Percentiles rank a stretch among this genome's conserved stretches.
Evolutionary conservation across 2,888 invertebrate species (phyloP).

Genomic region (Timema podura): DNA sequence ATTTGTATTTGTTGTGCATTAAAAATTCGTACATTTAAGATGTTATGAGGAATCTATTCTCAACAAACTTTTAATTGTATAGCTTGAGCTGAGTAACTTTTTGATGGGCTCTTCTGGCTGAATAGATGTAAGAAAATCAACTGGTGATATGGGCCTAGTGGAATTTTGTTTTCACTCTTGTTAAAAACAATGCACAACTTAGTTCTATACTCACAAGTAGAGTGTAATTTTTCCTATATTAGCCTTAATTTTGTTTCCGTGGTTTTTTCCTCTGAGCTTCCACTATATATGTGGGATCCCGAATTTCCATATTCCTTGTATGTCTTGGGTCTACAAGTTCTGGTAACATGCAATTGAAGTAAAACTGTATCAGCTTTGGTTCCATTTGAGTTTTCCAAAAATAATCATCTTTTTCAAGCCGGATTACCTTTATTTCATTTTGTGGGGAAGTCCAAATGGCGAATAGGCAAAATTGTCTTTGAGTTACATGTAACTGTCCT

Average conservation of each 20-base stretch:
- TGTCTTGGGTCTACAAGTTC: constrained; percentile 4
- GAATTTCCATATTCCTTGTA: not conserved
- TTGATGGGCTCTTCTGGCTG: too few relatives aligned
- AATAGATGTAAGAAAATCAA: too few relatives aligned
- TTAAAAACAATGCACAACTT: too few relatives aligned
- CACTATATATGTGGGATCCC: not conserved
- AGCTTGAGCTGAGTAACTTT: too few relatives aligned
- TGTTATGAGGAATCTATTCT: too few relatives aligned
- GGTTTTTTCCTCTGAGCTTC: not conserved
- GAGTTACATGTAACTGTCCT: constrained; percentile 20
- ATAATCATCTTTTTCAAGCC: constrained; percentile 8
- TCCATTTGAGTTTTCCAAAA: constrained; percentile 7
- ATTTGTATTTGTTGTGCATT: too few relatives aligned
- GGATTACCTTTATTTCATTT: not conserved
- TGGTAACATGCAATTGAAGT: constrained; percentile 8
- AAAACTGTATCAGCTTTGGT: not conserved
- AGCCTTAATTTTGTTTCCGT: not conserved
- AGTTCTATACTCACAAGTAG: too few relatives aligned
- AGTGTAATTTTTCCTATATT: too few relatives aligned
- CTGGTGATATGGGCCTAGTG: too few relatives aligned
- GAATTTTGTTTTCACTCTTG: too few relatives aligned
- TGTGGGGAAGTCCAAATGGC: not conserved
- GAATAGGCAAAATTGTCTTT: constrained; percentile 9
- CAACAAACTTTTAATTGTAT: too few relatives aligned
- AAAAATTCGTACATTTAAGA: too few relatives aligned